Evolutionary conservation across 2,797 vertebrate genomes (phyloP).

Genomic region (Naso thynnoides): DNA sequence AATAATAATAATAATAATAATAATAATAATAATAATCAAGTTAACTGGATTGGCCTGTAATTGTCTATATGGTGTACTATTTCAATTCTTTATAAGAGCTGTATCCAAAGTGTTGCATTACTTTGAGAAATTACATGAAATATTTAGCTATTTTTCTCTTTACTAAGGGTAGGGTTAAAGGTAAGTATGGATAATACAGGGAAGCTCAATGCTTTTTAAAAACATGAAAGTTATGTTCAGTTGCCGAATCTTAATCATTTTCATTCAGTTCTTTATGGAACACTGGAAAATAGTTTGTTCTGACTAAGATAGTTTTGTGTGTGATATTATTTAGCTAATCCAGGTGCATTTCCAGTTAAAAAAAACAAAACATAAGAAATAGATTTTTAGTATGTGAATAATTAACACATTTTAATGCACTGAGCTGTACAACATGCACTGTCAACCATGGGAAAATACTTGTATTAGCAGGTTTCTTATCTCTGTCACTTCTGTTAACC

Average conservation of each 20-base stretch:
- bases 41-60: no score
- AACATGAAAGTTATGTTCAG: background rate
- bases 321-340: slow-evolving; percentile 13
- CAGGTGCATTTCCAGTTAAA: slow-evolving; percentile 12
- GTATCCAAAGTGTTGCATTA: no score
- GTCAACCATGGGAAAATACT: slow-evolving; percentile 2
- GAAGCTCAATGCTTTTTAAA: background rate
- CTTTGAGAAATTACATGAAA: background rate
- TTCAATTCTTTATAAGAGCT: no score
- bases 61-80: no score
- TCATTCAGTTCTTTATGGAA: background rate
- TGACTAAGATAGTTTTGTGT: background rate
- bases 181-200: background rate
- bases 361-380: no score
- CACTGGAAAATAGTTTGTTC: background rate
- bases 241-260: background rate
- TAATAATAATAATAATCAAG: no score
- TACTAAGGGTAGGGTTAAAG: background rate
- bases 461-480: slow-evolving; percentile 9
- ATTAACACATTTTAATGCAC: slow-evolving; percentile 23
- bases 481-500: slow-evolving; percentile 8
- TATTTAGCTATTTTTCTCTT: background rate
- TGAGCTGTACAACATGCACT: slow-evolving; percentile 4
- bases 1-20: no score
- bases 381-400: background rate